Evolutionary conservation across 2,797 vertebrate genomes (phyloP).

Genomic region (Myotis myotis): DNA sequence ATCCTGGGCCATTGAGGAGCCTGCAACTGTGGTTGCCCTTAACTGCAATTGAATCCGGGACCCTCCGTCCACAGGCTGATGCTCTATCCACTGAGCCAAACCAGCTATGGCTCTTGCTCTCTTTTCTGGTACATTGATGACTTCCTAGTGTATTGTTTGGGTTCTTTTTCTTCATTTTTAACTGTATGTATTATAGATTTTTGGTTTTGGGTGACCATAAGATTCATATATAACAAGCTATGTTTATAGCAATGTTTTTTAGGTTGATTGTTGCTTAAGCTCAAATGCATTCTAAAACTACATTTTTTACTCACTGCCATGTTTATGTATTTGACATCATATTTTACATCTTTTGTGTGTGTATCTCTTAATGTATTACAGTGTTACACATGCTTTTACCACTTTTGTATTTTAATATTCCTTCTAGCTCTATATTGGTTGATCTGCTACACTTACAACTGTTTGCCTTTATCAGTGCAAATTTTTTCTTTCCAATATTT

Average conservation of each 20-base stretch:
- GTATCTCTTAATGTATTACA: neutral
- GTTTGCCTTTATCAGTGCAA: neutral
- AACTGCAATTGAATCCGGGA: fast-evolving
- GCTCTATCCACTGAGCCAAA: no score
- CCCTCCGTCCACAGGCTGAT: no score
- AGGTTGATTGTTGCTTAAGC: neutral
- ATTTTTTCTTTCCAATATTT: neutral
- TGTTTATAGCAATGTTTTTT: neutral
- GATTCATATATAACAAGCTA: neutral
- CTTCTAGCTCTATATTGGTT: neutral
- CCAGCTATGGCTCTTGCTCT: neutral
- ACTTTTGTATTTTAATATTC: neutral
- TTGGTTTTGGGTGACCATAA: neutral
- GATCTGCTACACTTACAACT: neutral
- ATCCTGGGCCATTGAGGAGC: no score
- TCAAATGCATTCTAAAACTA: neutral
- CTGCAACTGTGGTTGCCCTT: no score
- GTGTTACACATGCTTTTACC: neutral
- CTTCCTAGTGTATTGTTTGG: neutral
- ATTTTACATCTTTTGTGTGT: neutral
- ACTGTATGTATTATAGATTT: neutral
- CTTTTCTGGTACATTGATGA: neutral
- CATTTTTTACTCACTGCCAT: neutral
- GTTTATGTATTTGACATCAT: neutral
- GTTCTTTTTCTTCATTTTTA: neutral